Base-by-base conservation (phyloP, 2,888 invertebrate species). In the Leptopilina syphax region DNA sequence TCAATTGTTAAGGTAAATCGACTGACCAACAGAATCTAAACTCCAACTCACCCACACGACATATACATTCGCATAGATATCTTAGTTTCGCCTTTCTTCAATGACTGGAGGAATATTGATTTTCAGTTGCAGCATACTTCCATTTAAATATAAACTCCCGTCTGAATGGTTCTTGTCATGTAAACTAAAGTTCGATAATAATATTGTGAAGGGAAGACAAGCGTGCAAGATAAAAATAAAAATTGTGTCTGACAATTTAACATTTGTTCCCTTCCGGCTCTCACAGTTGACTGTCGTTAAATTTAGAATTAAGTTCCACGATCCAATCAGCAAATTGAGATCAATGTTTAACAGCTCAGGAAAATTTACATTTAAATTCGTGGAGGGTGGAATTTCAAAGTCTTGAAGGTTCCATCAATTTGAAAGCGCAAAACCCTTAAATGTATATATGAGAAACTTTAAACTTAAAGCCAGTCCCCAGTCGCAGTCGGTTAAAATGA, bases 11-110 rank as follows among this genome's bases (percentile, higher is more conserved):
- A 54, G 34, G 27, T 1, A n/a, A 27, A 57, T n/a, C 34, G 34
- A 73, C 34, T 54, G 54, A 73, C 73, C 57, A 34, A 73, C 34
- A 12, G 54, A 70, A 13, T 70, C n/a, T 24, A 54, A 24, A 50
- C 27, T 57, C 27, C 34, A 8, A 54, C 24, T 54, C 54, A 54
- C 13, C 13, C 54, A 7, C 34, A 41, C 34, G 4, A 3, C 34
- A 3, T 4, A 34, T 3, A 34, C 4, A 3, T 34, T 3, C 34
- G 34, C 4, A 27, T 54, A 27, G 13, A 54, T n/a, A 73, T 57
- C 9, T 41, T 73, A 27, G 41, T 57, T 73, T 73, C 73, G n/a
- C 27, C 73, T 60, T 41, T 34, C 34, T n/a, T 27, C 54, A 10
- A 41, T 60, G 34, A 34, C 13, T 13, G 3, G 13, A 34, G 34